phyloP scores from a whole-genome alignment of 1,140 invertebrate species.

The Calosoma granatense region DNA sequence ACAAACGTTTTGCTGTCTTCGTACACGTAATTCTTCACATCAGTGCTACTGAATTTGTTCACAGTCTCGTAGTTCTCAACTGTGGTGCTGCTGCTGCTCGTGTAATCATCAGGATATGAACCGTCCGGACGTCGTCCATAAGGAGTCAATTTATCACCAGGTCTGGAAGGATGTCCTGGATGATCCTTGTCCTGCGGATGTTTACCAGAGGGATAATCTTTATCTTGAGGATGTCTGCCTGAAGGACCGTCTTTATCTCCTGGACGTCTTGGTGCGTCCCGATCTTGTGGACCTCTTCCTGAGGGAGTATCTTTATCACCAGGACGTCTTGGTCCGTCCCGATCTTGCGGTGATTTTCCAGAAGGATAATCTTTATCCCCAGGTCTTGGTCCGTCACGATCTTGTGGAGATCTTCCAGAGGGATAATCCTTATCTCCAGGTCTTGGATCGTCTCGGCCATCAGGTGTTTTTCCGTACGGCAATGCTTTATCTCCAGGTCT shows the following conservation, averaged over 20 bases:
- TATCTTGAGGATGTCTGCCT: background rate
- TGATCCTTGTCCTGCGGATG: background rate
- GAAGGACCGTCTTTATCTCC: background rate
- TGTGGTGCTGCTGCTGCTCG: slow-evolving; percentile 19
- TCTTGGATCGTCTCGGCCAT: too few relatives aligned
- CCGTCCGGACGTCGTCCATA: slow-evolving; percentile 10
- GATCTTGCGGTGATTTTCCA: too few relatives aligned
- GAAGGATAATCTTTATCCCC: too few relatives aligned
- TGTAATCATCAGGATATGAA: slow-evolving; percentile 14
- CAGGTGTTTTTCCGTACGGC: background rate
- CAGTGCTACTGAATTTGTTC: slow-evolving; percentile 15
- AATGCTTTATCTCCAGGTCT: background rate
- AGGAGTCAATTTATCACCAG: background rate
- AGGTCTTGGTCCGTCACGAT: too few relatives aligned
- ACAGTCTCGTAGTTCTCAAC: slow-evolving; percentile 20
- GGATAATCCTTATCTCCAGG: too few relatives aligned
- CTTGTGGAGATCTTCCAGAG: too few relatives aligned
- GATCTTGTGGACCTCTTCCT: too few relatives aligned
- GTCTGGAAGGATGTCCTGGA: background rate
- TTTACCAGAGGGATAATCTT: background rate
- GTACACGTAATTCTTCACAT: slow-evolving; percentile 21
- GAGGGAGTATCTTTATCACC: background rate
- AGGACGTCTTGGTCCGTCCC: background rate
- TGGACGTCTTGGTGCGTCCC: too few relatives aligned
- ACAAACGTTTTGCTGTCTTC: slow-evolving; percentile 25